Conservation (phyloP, 92 coral and sea anemone species). For the Bergia puertoricense region DNA sequence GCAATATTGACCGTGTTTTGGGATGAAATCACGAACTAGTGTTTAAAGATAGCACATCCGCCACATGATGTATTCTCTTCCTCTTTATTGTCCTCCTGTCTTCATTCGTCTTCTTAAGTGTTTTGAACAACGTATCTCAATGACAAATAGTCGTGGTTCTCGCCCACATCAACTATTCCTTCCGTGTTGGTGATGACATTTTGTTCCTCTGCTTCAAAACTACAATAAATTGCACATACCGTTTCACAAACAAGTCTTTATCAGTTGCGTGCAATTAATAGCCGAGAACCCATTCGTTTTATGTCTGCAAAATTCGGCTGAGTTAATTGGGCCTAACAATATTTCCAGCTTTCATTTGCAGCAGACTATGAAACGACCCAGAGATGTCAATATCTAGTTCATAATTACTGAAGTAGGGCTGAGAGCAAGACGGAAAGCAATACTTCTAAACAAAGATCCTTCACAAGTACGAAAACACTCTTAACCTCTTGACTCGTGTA, state of each 20-base stretch:
- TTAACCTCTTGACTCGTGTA: constrained; percentile 4
- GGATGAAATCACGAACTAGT: constrained; percentile 33
- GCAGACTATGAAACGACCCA: constrained; percentile 19
- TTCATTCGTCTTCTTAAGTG: constrained; percentile 20
- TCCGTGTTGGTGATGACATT: neutral
- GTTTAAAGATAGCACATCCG: constrained; percentile 36
- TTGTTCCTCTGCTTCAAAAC: neutral
- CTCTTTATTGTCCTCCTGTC: constrained; percentile 35
- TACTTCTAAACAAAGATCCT: constrained; percentile 36
- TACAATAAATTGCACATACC: neutral
- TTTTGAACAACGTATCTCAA: constrained; percentile 23
- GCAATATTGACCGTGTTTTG: constrained; percentile 17
- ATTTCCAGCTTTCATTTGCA: neutral
- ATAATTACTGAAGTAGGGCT: constrained; percentile 31
- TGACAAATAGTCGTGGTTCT: neutral
- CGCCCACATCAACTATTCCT: neutral
- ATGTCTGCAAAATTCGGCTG: neutral
- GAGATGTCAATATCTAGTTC: constrained; percentile 29
- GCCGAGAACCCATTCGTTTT: neutral
- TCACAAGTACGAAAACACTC: constrained; percentile 17
- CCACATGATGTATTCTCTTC: constrained; percentile 10
- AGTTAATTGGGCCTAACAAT: constrained; percentile 2
- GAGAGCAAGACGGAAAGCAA: constrained; percentile 10
- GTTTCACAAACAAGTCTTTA: neutral
- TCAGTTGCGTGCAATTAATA: neutral